phyloP scores from a whole-genome alignment of 2,113 vertebrate species.

The Catharus bicknelli region DNA sequence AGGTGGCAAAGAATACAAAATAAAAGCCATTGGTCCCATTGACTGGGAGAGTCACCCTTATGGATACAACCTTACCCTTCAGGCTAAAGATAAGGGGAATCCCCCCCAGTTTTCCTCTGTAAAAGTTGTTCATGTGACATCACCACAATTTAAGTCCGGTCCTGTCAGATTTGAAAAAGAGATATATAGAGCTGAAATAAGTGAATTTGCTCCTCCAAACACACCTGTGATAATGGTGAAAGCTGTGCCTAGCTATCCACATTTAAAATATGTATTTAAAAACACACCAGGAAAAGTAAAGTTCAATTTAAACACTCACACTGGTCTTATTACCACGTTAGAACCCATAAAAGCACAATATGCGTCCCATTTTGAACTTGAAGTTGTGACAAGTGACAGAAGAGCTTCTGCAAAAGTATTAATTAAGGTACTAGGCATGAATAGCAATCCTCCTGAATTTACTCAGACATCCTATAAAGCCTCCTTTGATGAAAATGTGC shows the following conservation, averaged over 20 bases:
- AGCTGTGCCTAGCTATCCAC: slow-evolving; percentile 82
- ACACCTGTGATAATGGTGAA: slow-evolving; percentile 92
- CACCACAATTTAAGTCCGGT: slow-evolving; percentile 86
- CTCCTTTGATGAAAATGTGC: slow-evolving; percentile 91
- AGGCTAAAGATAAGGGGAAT: slow-evolving; percentile 95
- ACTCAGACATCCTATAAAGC: slow-evolving; percentile 89
- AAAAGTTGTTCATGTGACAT: slow-evolving; percentile 87
- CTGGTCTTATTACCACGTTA: slow-evolving; percentile 90
- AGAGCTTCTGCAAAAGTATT: slow-evolving; percentile 86
- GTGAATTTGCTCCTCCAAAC: slow-evolving; percentile 90
- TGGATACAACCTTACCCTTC: slow-evolving; percentile 94
- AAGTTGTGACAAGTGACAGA: slow-evolving; percentile 86
- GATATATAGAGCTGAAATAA: slow-evolving; percentile 91
- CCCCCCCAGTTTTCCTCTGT: slow-evolving; percentile 90
- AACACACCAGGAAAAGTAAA: slow-evolving; percentile 78
- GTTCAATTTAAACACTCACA: slow-evolving; percentile 87
- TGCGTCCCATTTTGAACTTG: slow-evolving; percentile 83
- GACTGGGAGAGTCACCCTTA: slow-evolving; percentile 92
- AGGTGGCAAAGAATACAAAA: slow-evolving; percentile 92
- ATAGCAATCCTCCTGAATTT: slow-evolving; percentile 92
- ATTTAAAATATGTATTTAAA: slow-evolving; percentile 86
- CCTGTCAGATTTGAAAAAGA: slow-evolving; percentile 87
- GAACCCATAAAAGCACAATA: slow-evolving; percentile 83
- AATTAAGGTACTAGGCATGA: slow-evolving; percentile 86
- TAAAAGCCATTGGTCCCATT: slow-evolving; percentile 83